Percentiles rank a stretch among this genome's conserved stretches.
Conservation (phyloP, 2,888 invertebrate genomes). For the Deilephila porcellus region DNA sequence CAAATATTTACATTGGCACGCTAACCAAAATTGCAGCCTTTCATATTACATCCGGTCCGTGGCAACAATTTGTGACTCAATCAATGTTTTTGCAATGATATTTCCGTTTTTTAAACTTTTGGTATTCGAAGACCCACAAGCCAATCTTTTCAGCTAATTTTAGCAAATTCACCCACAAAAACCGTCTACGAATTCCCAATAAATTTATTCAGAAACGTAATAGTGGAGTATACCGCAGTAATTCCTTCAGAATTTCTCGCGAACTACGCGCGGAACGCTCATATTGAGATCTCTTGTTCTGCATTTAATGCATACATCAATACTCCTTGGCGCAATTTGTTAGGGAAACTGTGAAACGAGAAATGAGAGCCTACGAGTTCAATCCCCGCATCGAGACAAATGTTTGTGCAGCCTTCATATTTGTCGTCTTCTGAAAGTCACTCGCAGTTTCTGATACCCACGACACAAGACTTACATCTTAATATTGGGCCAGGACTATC, state of each 20-base stretch:
- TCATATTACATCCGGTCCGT: too few relatives aligned
- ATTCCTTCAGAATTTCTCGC: conserved; percentile 3
- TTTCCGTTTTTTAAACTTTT: too few relatives aligned
- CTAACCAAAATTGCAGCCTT: too few relatives aligned
- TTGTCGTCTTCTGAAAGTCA: not conserved
- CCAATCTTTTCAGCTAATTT: too few relatives aligned
- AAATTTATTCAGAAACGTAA: not conserved
- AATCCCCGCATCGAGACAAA: not conserved
- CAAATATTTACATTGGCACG: too few relatives aligned
- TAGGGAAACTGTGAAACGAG: not conserved
- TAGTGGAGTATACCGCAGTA: not conserved
- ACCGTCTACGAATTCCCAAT: too few relatives aligned
- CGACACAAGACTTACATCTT: not conserved
- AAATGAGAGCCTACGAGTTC: not conserved
- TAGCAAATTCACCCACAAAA: too few relatives aligned
- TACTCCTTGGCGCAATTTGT: not conserved
- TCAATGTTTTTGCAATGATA: too few relatives aligned
- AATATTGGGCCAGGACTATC: not conserved
- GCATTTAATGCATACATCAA: conserved; percentile 57
- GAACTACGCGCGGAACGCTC: conserved; percentile 49
- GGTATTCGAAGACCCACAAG: too few relatives aligned
- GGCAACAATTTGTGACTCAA: too few relatives aligned
- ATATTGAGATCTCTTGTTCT: conserved; percentile 63
- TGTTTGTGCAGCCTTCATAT: not conserved
- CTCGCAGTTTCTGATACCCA: too few relatives aligned